Base-by-base conservation (phyloP, 2,113 vertebrate species). In the Phalacrocorax pelagicus region DNA sequence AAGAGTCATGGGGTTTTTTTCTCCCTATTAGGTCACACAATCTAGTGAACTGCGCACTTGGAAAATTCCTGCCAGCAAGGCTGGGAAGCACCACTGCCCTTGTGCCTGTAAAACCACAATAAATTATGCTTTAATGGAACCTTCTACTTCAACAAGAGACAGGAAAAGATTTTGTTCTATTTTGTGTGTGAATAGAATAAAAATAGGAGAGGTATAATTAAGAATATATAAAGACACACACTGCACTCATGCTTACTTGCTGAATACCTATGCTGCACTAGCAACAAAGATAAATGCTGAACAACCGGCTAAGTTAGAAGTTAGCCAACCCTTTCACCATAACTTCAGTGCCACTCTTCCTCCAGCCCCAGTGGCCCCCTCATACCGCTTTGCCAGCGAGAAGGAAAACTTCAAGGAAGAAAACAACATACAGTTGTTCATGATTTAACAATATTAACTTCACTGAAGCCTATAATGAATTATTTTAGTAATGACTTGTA, bases 11-110 rank as follows among this genome's bases (percentile, higher is more conserved):
- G 49, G 32, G 3, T 96, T 95, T 96, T 95, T 97, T 97, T 97
- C 93, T 97, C 91, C 92, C 96, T 97, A 65, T 96, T 96, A 97
- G 95, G 95, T 98, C 96, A 97, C 94, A 97, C 94, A 85, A 95
- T 97, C 67, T 61, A 96, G 81, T 75, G 93, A 98, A 86, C 90
- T 94, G 88, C 84, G 90, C 90, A 88, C 93, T 95, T 95, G 87
- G 96, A 98, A 94, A 72, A 69, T 81, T 96, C 93, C 95, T 96
- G 94, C 94, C 89, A 94, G 94, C 57, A 47, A 77, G 71, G 84
- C 94, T 62, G 79, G 93, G 96, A 89, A 97, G 84, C 82, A 79
- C 63, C 94, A 58, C 75, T 97, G 96, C 97, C 94, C 52, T 59
- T 51, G 71, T 20, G 63, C 86, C 69, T 90, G 30, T 94, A 96